Conservation (phyloP, 1,140 invertebrate species). For the Drosophila santomea region DNA sequence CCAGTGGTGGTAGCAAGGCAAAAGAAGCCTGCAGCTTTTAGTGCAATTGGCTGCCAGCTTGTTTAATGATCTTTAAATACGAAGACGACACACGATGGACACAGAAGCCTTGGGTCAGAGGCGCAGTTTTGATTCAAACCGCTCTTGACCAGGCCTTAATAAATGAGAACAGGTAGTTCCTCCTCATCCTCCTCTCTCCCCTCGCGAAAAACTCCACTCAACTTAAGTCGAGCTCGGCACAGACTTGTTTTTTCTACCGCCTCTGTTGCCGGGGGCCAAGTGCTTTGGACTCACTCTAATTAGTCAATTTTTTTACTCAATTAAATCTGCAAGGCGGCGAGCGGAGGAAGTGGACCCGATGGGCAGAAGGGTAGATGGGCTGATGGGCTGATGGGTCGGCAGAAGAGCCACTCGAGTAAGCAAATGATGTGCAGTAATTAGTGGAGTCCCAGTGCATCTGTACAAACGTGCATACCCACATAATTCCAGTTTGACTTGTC, state of each 20-base stretch:
- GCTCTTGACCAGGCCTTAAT: constrained; percentile 80
- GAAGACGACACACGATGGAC: constrained; percentile 72
- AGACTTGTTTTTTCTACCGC: constrained; percentile 67
- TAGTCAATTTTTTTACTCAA: constrained; percentile 82
- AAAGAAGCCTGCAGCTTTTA: constrained; percentile 71
- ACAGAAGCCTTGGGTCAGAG: constrained; percentile 30
- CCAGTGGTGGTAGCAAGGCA: background rate
- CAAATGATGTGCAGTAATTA: constrained; percentile 83
- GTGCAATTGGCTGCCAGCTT: constrained; percentile 79
- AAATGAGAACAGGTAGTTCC: constrained; percentile 76
- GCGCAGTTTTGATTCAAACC: constrained; percentile 77
- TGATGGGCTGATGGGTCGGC: constrained; percentile 13
- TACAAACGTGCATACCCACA: constrained; percentile 25
- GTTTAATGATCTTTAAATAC: constrained; percentile 82
- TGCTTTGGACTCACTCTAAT: constrained; percentile 79
- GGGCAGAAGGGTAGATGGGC: constrained; percentile 1
- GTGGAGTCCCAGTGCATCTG: constrained; percentile 47
- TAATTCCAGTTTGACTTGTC: constrained; percentile 48
- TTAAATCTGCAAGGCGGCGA: constrained; percentile 68
- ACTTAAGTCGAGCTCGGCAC: constrained; percentile 16
- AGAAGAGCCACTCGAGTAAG: constrained; percentile 70
- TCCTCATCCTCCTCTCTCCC: background rate
- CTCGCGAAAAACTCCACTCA: background rate
- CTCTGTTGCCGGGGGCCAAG: constrained; percentile 62
- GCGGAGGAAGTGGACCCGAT: constrained; percentile 35